phyloP scores from a whole-genome alignment of 2,888 invertebrate species.

The Tanaodytes sp. region DNA sequence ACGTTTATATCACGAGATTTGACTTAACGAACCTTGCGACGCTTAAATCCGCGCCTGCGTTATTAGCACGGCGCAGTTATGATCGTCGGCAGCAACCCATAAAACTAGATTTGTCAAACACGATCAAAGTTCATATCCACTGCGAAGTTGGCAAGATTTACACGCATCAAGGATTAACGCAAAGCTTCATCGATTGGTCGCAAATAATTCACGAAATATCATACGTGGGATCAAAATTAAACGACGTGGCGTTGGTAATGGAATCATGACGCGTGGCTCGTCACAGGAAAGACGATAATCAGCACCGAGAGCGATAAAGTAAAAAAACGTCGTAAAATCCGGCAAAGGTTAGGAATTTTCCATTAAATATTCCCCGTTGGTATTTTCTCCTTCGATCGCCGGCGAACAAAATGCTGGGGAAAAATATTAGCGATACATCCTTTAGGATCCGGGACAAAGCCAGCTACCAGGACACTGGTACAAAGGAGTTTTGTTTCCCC shows the following conservation, averaged over 20 bases:
- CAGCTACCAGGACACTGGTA: too few species aligned
- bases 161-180: conserved; percentile 46
- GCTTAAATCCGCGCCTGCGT: conserved; percentile 44
- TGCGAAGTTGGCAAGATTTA: conserved; percentile 49
- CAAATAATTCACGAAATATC: conserved; percentile 49
- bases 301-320: conserved; percentile 4
- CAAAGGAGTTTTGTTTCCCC: too few species aligned
- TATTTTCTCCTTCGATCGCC: conserved; percentile 10
- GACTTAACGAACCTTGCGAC: conserved; percentile 44
- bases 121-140: conserved; percentile 49
- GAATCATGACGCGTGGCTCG: conserved; percentile 32
- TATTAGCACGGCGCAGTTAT: conserved; percentile 40
- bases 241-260: conserved; percentile 28
- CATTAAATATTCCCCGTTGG: conserved; percentile 8
- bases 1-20: conserved; percentile 47
- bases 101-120: conserved; percentile 52
- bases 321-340: conserved; percentile 15
- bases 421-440: too few species aligned
- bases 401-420: too few species aligned
- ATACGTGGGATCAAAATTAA: conserved; percentile 35
- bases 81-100: conserved; percentile 41
- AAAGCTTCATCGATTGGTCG: conserved; percentile 45
- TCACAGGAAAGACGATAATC: conserved; percentile 30
- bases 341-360: conserved; percentile 6
- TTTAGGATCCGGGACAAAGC: too few species aligned